Percentiles rank a stretch among this genome's conserved stretches.
Conservation (phyloP, 2,113 vertebrate genomes). For the Colaptes auratus region DNA sequence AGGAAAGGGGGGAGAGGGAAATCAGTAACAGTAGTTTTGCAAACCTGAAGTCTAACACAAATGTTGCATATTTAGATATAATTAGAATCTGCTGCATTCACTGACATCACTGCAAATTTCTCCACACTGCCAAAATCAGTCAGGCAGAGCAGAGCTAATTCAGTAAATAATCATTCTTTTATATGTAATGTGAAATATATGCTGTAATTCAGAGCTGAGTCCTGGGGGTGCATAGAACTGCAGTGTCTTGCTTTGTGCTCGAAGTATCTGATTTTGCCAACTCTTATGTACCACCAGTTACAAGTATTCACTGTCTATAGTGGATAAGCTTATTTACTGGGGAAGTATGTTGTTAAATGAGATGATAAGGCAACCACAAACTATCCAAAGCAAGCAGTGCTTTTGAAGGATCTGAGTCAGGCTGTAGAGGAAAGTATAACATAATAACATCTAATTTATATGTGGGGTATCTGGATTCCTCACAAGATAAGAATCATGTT, state of each 20-base stretch:
- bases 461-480: neutral
- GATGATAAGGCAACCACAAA: neutral
- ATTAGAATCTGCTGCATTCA: neutral
- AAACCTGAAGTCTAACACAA: neutral
- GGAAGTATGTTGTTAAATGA: neutral
- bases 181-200: neutral
- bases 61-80: neutral
- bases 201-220: neutral
- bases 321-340: neutral
- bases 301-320: neutral
- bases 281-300: neutral
- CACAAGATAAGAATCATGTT: neutral
- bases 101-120: neutral
- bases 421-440: neutral
- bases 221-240: neutral
- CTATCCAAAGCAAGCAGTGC: neutral
- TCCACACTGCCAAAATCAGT: neutral
- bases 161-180: neutral
- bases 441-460: neutral
- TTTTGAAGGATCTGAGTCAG: neutral
- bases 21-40: neutral
- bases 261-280: neutral
- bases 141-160: neutral
- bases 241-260: neutral
- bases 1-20: neutral